Base-by-base conservation (phyloP, 2,113 vertebrate genomes). In the Spea bombifrons region DNA sequence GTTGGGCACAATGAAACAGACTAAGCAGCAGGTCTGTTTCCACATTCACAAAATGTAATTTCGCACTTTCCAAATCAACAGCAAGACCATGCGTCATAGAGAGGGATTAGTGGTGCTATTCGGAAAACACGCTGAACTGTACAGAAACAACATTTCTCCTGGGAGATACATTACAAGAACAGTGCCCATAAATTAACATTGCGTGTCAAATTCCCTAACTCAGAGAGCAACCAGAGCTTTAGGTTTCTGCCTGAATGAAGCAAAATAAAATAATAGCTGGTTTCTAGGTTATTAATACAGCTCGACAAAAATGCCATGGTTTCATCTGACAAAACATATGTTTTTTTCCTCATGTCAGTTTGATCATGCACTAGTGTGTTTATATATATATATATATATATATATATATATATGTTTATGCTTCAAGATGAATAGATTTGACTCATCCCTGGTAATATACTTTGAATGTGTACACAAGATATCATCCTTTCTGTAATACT, bases 121-220 rank as follows among this genome's bases (percentile, higher is more conserved):
- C 50, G 68, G 70, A 77, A 64, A 78, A 71, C 68, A 65, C 57
- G 47, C 76, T 71, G 76, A 78, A 71, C 68, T 78, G 76, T 71
- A 71, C 53, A 16, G 67, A 78, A 78, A 78, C 67, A 49, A 71
- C 57, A 46, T 45, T 78, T 64, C 76, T 71, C 76, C 46, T 65
- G 76, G 76, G 76, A 78, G 57, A 71, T 47, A 59, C 57, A 71
- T 78, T 71, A 78, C 76, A 71, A 70, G 67, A 70, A 71, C 55
- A 78, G 57, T 71, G 67, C 16, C 57, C 76, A 78, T 78, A 78
- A 78, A 78, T 78, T 78, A 78, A 78, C 76, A 71, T 78, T 78
- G 76, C 76, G 71, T 78, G 67, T 78, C 57, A 78, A 78, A 71
- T 78, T 70, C 76, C 44, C 55, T 44, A 71, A 57, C 55, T 66